phyloP scores from a whole-genome alignment of 2,797 vertebrate species.

The Takifugu rubripes region DNA sequence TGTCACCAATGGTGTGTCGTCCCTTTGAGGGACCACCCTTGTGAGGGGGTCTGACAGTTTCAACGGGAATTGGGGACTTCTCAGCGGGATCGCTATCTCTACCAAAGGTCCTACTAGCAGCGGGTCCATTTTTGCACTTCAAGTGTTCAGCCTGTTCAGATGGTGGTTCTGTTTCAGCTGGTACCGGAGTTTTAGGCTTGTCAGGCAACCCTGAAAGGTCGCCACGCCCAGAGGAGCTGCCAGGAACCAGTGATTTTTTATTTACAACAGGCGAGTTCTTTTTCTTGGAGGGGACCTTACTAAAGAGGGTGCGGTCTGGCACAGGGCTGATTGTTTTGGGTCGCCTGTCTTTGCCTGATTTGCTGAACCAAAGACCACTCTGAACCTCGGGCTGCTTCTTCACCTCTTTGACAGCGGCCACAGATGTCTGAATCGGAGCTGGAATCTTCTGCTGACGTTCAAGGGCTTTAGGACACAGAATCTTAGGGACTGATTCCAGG shows the following conservation, averaged over 20 bases:
- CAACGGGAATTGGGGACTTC: slow-evolving; percentile 6
- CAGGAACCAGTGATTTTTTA: slow-evolving; percentile 48
- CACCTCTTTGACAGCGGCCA: slow-evolving; percentile 58
- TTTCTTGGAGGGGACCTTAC: slow-evolving; percentile 68
- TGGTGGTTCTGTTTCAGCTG: slow-evolving; percentile 23
- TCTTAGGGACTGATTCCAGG: slow-evolving; percentile 79
- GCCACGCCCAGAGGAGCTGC: not conserved
- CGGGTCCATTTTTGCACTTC: slow-evolving; percentile 36
- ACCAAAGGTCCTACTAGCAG: slow-evolving; percentile 17
- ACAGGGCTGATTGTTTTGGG: slow-evolving; percentile 67
- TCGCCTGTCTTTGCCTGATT: slow-evolving; percentile 73
- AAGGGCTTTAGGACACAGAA: slow-evolving; percentile 76
- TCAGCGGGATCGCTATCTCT: slow-evolving; percentile 12
- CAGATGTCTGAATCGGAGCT: slow-evolving; percentile 29
- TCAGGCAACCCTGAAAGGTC: slow-evolving; percentile 35
- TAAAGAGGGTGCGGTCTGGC: slow-evolving; percentile 71
- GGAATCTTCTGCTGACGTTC: slow-evolving; percentile 57
- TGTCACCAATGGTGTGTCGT: slow-evolving; percentile 7
- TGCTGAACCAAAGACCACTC: slow-evolving; percentile 78
- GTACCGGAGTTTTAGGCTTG: slow-evolving; percentile 28
- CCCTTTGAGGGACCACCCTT: slow-evolving; percentile 24
- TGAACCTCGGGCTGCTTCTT: slow-evolving; percentile 71
- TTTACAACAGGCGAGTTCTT: slow-evolving; percentile 52
- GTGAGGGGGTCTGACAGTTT: not conserved
- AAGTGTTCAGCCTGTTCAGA: slow-evolving; percentile 35